Base-by-base conservation (phyloP, 2,888 invertebrate species). In the Callimorpha dominula region DNA sequence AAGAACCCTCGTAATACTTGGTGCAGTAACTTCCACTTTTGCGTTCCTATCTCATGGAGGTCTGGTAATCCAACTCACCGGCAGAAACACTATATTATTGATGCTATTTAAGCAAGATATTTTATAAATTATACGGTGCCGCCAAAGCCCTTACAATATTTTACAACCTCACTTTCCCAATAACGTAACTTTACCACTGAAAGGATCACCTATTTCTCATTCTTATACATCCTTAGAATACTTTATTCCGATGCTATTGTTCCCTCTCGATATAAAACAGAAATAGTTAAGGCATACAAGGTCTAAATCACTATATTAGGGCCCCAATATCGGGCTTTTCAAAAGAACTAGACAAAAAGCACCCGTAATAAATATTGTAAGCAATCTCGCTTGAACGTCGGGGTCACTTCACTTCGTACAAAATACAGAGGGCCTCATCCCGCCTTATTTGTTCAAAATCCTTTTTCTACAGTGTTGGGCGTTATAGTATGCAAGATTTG, bases 301-400 rank as follows among this genome's bases (percentile, higher is more conserved):
- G 15, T 74, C 74, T 77, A 77, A 81, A 77, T 79, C 77, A 77
- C 79, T 84, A 72, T 74, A 83, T 72, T 79, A 83, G 72, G 76
- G 70, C 74, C 52, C 63, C 73, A 82, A 84, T 84, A 82, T 84
- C 64, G 76, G 42, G 82, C 60, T 57, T 68, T 72, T 84, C 78
- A 78, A 81, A 81, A 79, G 72, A 73, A 70, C 65, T 72, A 81
- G 83, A 77, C 81, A 84, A 79, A 79, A 73, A 43, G 75, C 71
- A 70, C 62, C 74, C 46, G 72, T 74, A 77, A 81, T 82, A 83
- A 84, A 84, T 82, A 84, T 71, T 78, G 72, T 77, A 73, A 67
- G 85, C 83, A 81, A 81, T 82, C 73, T 82, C 64, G 75, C 75
- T 75, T 74, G 76, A 73, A 84, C 75, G 76, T 76, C 17, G 68